Conservation (phyloP, 1,140 invertebrate genomes). For the Nasonia vitripennis region DNA sequence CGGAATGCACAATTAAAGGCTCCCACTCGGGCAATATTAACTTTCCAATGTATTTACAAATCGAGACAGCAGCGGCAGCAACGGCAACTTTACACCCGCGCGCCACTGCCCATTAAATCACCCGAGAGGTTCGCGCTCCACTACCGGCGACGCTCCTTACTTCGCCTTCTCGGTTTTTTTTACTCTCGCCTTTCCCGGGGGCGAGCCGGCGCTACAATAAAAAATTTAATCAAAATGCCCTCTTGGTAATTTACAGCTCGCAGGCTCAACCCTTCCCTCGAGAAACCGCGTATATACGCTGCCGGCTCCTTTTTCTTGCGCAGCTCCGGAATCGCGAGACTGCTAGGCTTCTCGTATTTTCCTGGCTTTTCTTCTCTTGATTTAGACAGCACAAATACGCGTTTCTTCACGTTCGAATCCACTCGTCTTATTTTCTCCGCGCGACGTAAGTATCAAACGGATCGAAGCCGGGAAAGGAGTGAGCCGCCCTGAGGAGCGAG, state of each 20-base stretch:
- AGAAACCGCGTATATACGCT: conserved; percentile 24
- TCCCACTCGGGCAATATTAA: conserved; percentile 24
- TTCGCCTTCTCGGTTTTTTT: conserved; percentile 52
- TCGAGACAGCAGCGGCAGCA: neutral
- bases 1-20: conserved; percentile 32
- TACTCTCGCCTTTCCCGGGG: neutral
- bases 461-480: neutral
- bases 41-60: conserved; percentile 43
- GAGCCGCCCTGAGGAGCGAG: neutral
- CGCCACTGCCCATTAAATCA: conserved; percentile 67
- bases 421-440: no score
- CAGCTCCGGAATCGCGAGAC: conserved; percentile 18
- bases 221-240: conserved; percentile 77
- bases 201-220: conserved; percentile 67
- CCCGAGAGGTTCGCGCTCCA: conserved; percentile 56
- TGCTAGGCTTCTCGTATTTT: neutral
- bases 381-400: neutral
- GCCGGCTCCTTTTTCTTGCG: conserved; percentile 16
- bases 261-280: conserved; percentile 66
- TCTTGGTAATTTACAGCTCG: conserved; percentile 73
- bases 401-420: neutral
- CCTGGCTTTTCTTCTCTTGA: neutral
- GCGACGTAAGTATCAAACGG: no score
- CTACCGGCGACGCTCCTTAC: conserved; percentile 3
- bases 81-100: conserved; percentile 10